A percentile compares a stretch with the other conserved stretches of the same genome.
Evolutionary conservation across 2,113 vertebrate species (phyloP).

Genomic region (Rhabdornis inornatus): DNA sequence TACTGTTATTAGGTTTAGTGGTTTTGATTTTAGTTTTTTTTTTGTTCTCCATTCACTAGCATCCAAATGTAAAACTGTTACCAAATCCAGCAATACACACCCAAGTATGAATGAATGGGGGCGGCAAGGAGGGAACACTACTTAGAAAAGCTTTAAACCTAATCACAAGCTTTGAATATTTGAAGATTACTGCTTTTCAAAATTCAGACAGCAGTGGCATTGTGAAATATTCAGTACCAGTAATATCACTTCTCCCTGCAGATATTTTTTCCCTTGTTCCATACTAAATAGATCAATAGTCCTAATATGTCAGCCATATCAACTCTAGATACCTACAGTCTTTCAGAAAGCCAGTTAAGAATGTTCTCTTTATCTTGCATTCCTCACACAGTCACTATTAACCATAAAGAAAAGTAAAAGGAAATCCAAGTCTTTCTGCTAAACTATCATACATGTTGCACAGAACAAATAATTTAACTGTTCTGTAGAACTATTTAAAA

Average conservation of each 20-base stretch:
- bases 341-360: neutral
- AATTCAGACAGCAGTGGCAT: neutral
- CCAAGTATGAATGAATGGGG: slow-evolving; percentile 45
- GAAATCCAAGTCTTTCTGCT: neutral
- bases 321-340: neutral
- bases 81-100: neutral
- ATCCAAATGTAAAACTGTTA: neutral
- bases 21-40: slow-evolving; percentile 66
- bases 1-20: slow-evolving; percentile 33
- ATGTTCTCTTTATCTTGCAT: neutral
- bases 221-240: neutral
- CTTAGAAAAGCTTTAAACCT: neutral
- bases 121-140: neutral
- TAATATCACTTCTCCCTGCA: neutral
- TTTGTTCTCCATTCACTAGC: slow-evolving; percentile 54
- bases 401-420: neutral
- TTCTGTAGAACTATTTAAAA: neutral
- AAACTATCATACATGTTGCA: neutral
- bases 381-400: neutral
- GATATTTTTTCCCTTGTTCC: neutral
- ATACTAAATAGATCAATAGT: neutral
- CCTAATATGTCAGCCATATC: neutral
- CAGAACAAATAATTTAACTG: neutral
- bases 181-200: neutral
- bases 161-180: neutral